phyloP scores from a whole-genome alignment of 2,113 vertebrate species.

The Epinephelus fuscoguttatus region DNA sequence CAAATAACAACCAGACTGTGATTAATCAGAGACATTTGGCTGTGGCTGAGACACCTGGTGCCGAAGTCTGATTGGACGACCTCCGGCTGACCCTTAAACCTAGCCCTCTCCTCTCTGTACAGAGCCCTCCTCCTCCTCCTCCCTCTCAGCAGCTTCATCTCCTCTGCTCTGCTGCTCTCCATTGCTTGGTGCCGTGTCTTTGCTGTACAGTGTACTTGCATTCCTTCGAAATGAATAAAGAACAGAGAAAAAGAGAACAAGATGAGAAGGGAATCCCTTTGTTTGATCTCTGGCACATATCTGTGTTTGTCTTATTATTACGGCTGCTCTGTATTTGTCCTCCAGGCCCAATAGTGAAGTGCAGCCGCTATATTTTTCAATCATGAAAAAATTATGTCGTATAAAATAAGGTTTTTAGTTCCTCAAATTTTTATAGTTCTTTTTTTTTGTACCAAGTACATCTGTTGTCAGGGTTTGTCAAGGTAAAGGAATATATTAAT shows the following conservation, averaged over 20 bases:
- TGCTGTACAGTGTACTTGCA: slow-evolving; percentile 93
- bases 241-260: slow-evolving; percentile 38
- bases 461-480: background rate
- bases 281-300: slow-evolving; percentile 14
- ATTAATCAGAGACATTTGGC: slow-evolving; percentile 50
- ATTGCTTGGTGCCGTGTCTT: slow-evolving; percentile 96
- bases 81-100: slow-evolving; percentile 65
- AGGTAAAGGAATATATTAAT: background rate
- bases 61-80: slow-evolving; percentile 55
- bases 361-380: background rate
- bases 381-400: background rate
- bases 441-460: background rate
- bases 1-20: slow-evolving; percentile 46
- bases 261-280: slow-evolving; percentile 16
- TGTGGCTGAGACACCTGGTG: slow-evolving; percentile 47
- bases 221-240: slow-evolving; percentile 92
- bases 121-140: slow-evolving; percentile 65
- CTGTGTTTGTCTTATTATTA: background rate
- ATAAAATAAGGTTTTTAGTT: background rate
- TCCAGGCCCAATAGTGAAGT: background rate
- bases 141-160: slow-evolving; percentile 71
- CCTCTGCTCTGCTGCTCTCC: slow-evolving; percentile 82
- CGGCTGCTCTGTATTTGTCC: background rate
- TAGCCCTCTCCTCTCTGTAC: slow-evolving; percentile 34
- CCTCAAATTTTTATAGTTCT: background rate